Conservation (phyloP, 64 coral and sea anemone genomes). For the Anthopleura sola region DNA sequence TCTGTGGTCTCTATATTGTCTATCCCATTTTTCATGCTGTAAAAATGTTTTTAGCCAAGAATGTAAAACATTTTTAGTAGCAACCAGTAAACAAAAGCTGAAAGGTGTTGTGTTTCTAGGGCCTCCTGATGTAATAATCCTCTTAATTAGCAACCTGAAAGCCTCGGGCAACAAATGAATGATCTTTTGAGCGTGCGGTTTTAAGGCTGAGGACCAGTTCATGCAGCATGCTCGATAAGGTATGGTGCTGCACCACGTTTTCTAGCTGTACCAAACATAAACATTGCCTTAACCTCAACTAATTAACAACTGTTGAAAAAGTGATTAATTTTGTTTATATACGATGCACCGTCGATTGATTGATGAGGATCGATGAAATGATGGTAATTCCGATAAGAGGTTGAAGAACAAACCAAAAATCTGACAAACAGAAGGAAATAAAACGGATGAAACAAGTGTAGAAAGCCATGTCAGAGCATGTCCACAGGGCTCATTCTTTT, state of each 20-base stretch:
- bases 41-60: too few species aligned
- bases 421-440: background rate
- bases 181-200: too few species aligned
- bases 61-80: too few species aligned
- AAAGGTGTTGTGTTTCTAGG: too few species aligned
- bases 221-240: background rate
- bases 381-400: too few species aligned
- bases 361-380: background rate
- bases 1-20: too few species aligned
- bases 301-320: slow-evolving; percentile 1
- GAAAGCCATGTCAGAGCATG: background rate
- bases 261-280: background rate
- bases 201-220: background rate
- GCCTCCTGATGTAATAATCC: too few species aligned
- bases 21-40: too few species aligned
- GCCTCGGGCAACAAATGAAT: too few species aligned
- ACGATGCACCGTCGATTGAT: background rate
- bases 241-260: background rate
- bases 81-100: too few species aligned
- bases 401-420: too few species aligned
- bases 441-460: background rate
- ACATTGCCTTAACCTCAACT: background rate
- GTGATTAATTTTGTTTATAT: background rate
- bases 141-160: too few species aligned
- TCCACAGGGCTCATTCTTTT: background rate